Evolutionary conservation across 2,113 vertebrate genomes (phyloP), one percentile per base, ranked within the genome.

Genomic region (Ammospiza caudacuta): DNA sequence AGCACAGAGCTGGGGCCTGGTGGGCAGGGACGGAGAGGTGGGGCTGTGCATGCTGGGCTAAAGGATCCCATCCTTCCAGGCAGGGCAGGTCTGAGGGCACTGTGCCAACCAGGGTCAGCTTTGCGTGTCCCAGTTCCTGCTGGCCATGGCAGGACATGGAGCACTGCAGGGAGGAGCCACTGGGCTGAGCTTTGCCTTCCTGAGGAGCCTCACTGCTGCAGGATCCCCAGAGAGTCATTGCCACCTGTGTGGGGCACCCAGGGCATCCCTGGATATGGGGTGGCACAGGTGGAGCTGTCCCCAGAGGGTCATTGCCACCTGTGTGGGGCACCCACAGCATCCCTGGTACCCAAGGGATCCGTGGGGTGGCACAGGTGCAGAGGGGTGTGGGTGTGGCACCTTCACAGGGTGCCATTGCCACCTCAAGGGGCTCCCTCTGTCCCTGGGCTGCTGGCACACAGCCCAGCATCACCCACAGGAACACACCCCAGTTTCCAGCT

Each of bases 31-130:
- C 91, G 66, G 70, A 85, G 68, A 73, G 67, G 11, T n/a, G 91
- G 94, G 93, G 67, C 37, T 69, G 37, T 96, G 95, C 96, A 97
- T 97, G 97, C 79, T 88, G 79, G 89, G 80, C 79, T 78, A 4
- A 57, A 63, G 72, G 75, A 27, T 74, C 61, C n/a, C 37, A 2
- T 33, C 27, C 16, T 22, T 24, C 41, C 44, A 39, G 61, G 66
- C 28, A 54, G 66, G 11, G 33, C 41, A 78, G 1, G 13, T 70
- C 12, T 12, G 66, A 59, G 35, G 35, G 13, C 76, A 44, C 31
- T 1, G 35, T 39, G 20, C 43, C 35, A 33, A 11, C 14, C 72
- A 39, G 64, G 52, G 9, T 20, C 74, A 44, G 1, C 14, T 63
- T 31, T 66, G 43, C 79, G 9, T 15, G n/a, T 17, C 49, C 35